Evolutionary conservation across 2,797 vertebrate genomes (phyloP), one percentile per base, ranked within the genome.

Genomic region (Leptodactylus fallax): DNA sequence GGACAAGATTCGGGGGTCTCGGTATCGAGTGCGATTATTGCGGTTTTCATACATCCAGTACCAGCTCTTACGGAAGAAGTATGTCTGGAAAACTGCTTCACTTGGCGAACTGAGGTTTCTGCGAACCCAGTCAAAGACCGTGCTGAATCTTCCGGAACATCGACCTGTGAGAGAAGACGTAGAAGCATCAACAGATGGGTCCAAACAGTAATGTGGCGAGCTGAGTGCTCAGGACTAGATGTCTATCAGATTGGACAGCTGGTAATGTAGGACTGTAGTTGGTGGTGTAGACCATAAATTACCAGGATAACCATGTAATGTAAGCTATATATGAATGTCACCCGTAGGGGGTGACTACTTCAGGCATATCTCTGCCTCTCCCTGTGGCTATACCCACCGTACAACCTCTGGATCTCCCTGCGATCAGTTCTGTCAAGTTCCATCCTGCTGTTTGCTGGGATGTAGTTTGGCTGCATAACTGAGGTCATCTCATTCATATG

Each of bases 21-120:
- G 53, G 3, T 89, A 85, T 0, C 89, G 87, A 0, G 90, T 84
- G 3, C 90, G 85, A 27, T 89, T 89, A 12, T 47, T 85, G 6
- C 67, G 84, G 61, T 91, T 91, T 21, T 91, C 90, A 78, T 91
- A 91, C 84, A 86, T 88, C 90, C 90, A 91, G 71, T 91, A 91
- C 90, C 90, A 91, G 67, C 79, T 53, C 45, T n/a, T 69, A 3
- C 90, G 87, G 56, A 91, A 79, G 78, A 91, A 90, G 55, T 87
- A 91, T 0, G 90, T 91, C 69, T 87, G 86, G 81, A 85, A 91
- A 0, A 71, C 77, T 0, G 58, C 47, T 7, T 27, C 74, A 0
- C 89, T 89, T 1, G 55, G 63, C 6, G 36, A 9, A 2, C 65
- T n/a, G 47, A 21, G 71, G 11, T 87, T 80, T 16, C 51, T 45